These are phyloP conservation scores for Hypocryptadius cinnamomeus DNA, from an alignment of 2,113 vertebrate genomes.

Conservation along the genomic window DNA sequence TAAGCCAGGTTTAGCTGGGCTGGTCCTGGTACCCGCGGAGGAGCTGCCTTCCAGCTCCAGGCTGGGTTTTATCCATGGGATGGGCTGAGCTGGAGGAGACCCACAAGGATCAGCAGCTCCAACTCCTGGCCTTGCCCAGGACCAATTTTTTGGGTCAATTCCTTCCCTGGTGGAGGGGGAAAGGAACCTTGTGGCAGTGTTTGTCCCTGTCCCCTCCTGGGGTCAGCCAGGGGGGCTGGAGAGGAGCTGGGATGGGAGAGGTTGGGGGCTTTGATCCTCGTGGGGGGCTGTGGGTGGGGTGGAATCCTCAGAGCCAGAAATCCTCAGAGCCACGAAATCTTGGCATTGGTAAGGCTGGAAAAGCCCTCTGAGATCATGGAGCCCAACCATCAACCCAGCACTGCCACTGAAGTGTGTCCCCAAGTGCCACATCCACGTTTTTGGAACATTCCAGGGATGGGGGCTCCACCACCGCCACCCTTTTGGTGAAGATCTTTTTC, in stretches of 20 bases:
- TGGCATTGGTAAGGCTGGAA: neutral
- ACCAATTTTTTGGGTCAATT: neutral
- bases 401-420: neutral
- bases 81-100: neutral
- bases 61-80: neutral
- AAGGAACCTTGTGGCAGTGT: neutral
- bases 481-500: neutral
- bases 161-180: rapidly evolving
- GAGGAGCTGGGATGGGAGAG: neutral
- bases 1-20: neutral
- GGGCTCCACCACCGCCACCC: neutral
- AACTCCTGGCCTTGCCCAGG: neutral
- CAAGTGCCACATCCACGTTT: neutral
- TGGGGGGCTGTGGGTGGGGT: too few species aligned
- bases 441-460: neutral
- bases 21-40: neutral
- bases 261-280: too few species aligned
- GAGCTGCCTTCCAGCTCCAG: neutral
- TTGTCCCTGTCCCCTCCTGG: neutral
- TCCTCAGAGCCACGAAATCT: neutral
- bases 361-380: neutral
- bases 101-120: neutral
- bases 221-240: neutral
- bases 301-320: too few species aligned
- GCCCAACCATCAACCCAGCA: neutral